Conservation (phyloP, 2,113 vertebrate species). For the Leptodactylus fuscus region DNA sequence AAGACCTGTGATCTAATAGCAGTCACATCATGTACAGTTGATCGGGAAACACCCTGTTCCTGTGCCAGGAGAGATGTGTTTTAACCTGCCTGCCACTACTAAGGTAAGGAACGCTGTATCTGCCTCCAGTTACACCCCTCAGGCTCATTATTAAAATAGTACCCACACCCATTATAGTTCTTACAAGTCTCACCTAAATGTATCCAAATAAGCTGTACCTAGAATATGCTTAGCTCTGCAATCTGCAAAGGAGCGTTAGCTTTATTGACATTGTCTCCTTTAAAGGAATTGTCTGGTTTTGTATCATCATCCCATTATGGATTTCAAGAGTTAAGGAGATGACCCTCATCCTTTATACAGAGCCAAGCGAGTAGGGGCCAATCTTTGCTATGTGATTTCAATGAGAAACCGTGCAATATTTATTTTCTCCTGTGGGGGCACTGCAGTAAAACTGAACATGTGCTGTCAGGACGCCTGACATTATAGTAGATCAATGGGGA, state of each 20-base stretch:
- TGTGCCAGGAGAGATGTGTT: neutral
- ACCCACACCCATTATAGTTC: constrained; percentile 34
- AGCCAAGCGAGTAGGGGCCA: neutral
- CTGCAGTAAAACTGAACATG: too few relatives aligned
- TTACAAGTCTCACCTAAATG: neutral
- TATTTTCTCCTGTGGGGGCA: too few relatives aligned
- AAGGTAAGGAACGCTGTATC: constrained; percentile 6
- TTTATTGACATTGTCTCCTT: too few relatives aligned
- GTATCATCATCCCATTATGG: too few relatives aligned
- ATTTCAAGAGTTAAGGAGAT: too few relatives aligned
- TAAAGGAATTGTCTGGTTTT: too few relatives aligned
- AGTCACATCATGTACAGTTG: constrained; percentile 3
- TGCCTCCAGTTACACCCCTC: constrained; percentile 13
- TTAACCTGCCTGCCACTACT: constrained; percentile 25
- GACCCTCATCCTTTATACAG: neutral
- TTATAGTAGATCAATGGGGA: too few relatives aligned
- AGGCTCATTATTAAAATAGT: neutral
- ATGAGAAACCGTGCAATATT: too few relatives aligned
- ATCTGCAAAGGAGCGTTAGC: neutral
- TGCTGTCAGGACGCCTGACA: too few relatives aligned
- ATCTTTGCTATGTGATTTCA: too few relatives aligned
- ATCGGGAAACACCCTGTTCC: constrained; percentile 26
- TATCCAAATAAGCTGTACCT: neutral
- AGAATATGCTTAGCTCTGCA: neutral
- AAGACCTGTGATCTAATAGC: too few relatives aligned